A percentile compares a stretch with the other conserved stretches of the same genome.
These are phyloP conservation scores for Odontocerum albicorne DNA, from an alignment of 2,888 invertebrate genomes.

Conservation along the genomic window DNA sequence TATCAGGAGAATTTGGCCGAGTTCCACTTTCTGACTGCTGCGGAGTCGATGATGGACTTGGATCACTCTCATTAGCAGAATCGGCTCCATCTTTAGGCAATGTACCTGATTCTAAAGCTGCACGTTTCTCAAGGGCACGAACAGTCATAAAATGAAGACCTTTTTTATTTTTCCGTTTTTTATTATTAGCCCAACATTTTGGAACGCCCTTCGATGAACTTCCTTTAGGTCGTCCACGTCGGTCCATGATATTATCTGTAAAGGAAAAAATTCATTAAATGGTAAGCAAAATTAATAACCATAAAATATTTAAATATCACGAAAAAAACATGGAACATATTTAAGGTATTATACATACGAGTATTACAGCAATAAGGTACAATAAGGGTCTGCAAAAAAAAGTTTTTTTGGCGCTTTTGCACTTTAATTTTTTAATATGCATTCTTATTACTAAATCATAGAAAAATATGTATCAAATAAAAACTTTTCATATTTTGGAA, in stretches of 20 bases:
- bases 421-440: no score
- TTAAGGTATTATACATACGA: no score
- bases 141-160: conserved; percentile 35
- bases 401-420: no score
- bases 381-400: no score
- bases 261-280: conserved; percentile 10
- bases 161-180: conserved; percentile 46
- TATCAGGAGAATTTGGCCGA: conserved; percentile 50
- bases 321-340: no score
- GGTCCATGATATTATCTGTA: conserved; percentile 30
- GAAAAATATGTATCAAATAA: no score
- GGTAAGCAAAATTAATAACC: conserved; percentile 10
- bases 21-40: conserved; percentile 50
- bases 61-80: conserved; percentile 49
- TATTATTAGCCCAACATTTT: conserved; percentile 42
- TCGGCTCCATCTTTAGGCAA: conserved; percentile 53
- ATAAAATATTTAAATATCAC: no score
- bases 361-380: no score
- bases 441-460: no score
- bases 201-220: conserved; percentile 45
- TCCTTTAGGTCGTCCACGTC: conserved; percentile 47
- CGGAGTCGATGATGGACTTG: conserved; percentile 51
- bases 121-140: conserved; percentile 46
- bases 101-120: conserved; percentile 49
- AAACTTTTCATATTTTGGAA: no score